A percentile compares a stretch with the other conserved stretches of the same genome.
phyloP scores from a whole-genome alignment of 2,888 invertebrate species.

The Galeruca laticollis region DNA sequence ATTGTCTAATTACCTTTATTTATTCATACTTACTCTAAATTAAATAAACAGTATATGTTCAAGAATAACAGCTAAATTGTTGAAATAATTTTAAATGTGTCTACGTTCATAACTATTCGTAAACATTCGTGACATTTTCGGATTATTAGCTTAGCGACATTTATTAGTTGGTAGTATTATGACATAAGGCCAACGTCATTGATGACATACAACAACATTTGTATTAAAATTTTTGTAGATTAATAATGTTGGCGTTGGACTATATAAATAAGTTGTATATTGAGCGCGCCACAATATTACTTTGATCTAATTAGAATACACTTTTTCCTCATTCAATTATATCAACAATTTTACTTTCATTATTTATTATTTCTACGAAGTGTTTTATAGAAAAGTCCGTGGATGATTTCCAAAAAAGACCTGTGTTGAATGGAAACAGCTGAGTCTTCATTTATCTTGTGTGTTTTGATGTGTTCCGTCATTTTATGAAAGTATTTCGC shows the following conservation, averaged over 20 bases:
- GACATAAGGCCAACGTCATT: too few species aligned
- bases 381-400: neutral
- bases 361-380: neutral
- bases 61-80: too few species aligned
- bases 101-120: too few species aligned
- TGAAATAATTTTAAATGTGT: too few species aligned
- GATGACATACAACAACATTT: too few species aligned
- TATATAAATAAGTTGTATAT: conserved; percentile 31
- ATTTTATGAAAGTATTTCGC: neutral
- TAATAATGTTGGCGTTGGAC: conserved; percentile 26
- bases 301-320: conserved; percentile 28
- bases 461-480: neutral
- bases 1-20: too few species aligned
- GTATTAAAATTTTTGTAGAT: conserved; percentile 1
- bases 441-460: neutral
- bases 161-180: too few species aligned
- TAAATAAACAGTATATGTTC: too few species aligned
- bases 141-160: too few species aligned
- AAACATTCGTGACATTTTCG: too few species aligned
- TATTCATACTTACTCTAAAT: too few species aligned
- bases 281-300: conserved; percentile 18
- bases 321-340: neutral
- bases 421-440: neutral
- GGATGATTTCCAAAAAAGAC: neutral
- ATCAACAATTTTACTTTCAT: neutral